Base-by-base conservation (phyloP, 1,140 invertebrate genomes). In the Drosophila kurseongensis region DNA sequence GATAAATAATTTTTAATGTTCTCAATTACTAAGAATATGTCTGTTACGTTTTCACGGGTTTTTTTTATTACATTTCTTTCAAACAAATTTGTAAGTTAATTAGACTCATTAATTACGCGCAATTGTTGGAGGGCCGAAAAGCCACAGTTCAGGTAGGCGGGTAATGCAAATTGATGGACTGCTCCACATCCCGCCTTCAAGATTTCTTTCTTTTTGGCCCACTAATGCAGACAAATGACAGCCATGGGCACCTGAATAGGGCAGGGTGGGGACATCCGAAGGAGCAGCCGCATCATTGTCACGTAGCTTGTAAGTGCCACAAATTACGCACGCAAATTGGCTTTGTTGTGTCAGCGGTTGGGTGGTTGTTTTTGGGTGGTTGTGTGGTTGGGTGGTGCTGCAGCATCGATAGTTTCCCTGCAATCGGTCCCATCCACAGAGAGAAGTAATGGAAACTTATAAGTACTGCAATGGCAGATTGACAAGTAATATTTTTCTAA, bases 241-340 rank as follows among this genome's bases (percentile, higher is more conserved):
- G 51, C 47, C 36, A 51, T 41, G 61, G 82, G 68, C 78, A 80
- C 67, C 76, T 75, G 75, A 56, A 56, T 23, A 41, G 41, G 36
- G 12, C 51, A 16, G 16, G 14, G 29, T 14, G 35, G 7, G 38
- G 16, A 42, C 48, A 16, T 51, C 29, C 29, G 7, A n/a, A 7
- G 48, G n/a, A 32, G 68, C 62, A 44, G 50, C 62, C 58, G 57
- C 54, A 59, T 71, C 72, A 68, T 63, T 55, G 65, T 85, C 83
- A 88, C 83, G 83, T 88, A 88, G 56, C 84, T 69, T 77, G 67
- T 80, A 88, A 89, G 83, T 89, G 83, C 83, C 83, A 77, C 83
- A 88, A 88, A 88, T 88, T 88, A 88, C 84, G 83, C 83, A 88
- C 83, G 84, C 83, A 88, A 88, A 88, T 88, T 88, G 83, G 83